These are phyloP conservation scores for Sebastes matsubarae DNA, from an alignment of 2,797 vertebrate genomes.

Conservation along the genomic window DNA sequence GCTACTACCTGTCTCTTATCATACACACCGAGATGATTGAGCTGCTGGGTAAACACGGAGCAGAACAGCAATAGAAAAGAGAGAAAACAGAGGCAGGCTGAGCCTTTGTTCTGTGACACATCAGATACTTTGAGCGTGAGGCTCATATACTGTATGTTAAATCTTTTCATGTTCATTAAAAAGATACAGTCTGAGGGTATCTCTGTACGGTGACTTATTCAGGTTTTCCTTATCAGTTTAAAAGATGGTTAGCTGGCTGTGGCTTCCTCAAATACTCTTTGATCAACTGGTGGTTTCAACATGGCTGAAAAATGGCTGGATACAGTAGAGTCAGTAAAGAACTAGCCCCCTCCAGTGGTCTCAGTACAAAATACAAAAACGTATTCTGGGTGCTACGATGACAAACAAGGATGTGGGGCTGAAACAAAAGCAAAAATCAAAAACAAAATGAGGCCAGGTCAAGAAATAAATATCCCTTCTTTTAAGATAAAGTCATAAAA, in stretches of 20 bases:
- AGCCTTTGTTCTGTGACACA: slow-evolving; percentile 30
- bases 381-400: neutral
- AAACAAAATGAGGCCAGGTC: neutral
- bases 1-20: slow-evolving; percentile 69
- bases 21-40: slow-evolving; percentile 46
- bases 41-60: slow-evolving; percentile 63
- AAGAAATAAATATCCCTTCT: neutral
- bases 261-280: neutral
- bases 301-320: neutral
- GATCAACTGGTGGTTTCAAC: slow-evolving; percentile 19
- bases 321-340: neutral
- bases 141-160: neutral
- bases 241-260: neutral
- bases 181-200: neutral
- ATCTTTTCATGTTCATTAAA: neutral
- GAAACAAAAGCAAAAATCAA: neutral
- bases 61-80: slow-evolving; percentile 27
- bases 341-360: slow-evolving; percentile 64
- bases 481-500: neutral
- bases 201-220: neutral
- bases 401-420: neutral
- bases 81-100: slow-evolving; percentile 27
- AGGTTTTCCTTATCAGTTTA: neutral
- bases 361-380: neutral
- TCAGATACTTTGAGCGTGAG: slow-evolving; percentile 5